Evolutionary conservation across 2,797 vertebrate species (phyloP), one percentile per base, ranked within the genome.

Genomic region (Falco cherrug): DNA sequence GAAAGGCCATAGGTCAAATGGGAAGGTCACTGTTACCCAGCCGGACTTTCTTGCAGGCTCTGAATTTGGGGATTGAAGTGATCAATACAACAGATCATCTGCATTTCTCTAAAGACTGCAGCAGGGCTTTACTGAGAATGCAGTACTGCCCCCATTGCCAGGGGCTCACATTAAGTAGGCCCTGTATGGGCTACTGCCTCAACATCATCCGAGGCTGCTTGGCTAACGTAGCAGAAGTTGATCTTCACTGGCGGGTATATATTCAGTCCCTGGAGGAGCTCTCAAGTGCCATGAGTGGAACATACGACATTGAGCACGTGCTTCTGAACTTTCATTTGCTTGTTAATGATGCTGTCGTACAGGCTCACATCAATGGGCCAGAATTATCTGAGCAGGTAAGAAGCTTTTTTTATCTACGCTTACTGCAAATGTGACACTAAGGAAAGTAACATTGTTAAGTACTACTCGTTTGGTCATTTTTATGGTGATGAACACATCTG

Each of bases 101-200:
- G 61, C 98, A 86, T 89, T 98, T 99, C 92, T 98, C 98, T 93
- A 98, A 98, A 4, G 99, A 99, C 81, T 99, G 99, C 90, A 96
- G 98, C 57, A 98, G 98, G 39, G 98, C 98, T 13, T 96, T 99
- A 35, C 97, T 99, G 87, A 98, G 98, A 82, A 99, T 99, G 98
- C 98, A 98, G 76, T 99, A 99, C 95, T 99, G 99, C 68, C 98
- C 98, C 0, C 98, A 98, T 88, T 99, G 99, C 97, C 99, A 98
- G 98, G 99, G 98, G 16, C 96, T 99, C 96, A 98, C 95, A 13
- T 89, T 97, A 77, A 98, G 98, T 90, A 98, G 98, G 68, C 99
- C 99, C n/a, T 99, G 99, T 93, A 98, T 98, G 98, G 99, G 99
- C 5, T 99, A 99, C 97, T 99, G 99, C 96, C 99, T 99, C 86